These are phyloP conservation scores for Trilocha varians DNA, from an alignment of 2,888 invertebrate genomes.

Conservation along the genomic window DNA sequence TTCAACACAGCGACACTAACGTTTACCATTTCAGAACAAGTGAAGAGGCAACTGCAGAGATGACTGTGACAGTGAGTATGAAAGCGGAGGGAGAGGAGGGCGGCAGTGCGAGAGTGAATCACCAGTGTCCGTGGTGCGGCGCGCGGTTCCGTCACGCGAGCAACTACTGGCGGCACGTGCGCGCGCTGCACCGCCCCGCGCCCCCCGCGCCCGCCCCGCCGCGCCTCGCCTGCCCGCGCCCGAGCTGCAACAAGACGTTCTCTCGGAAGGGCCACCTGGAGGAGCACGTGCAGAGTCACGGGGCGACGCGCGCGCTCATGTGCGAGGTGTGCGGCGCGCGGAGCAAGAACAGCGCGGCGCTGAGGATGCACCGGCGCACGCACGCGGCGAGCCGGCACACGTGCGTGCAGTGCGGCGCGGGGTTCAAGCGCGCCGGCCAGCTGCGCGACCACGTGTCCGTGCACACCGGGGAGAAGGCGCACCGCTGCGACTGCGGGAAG, in stretches of 20 bases:
- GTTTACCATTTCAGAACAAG: background rate
- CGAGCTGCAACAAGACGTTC: conserved; percentile 58
- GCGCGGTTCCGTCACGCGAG: conserved; percentile 58
- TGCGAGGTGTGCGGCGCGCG: conserved; percentile 71
- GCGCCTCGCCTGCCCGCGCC: conserved; percentile 62
- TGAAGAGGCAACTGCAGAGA: background rate
- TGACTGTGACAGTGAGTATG: conserved; percentile 5
- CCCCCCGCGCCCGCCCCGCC: conserved; percentile 55
- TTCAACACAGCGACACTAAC: no score
- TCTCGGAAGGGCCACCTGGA: conserved; percentile 57
- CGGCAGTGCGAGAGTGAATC: conserved; percentile 48
- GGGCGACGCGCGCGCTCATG: conserved; percentile 49
- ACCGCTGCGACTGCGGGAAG: conserved; percentile 65
- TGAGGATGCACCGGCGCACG: conserved; percentile 57
- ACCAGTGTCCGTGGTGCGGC: conserved; percentile 70
- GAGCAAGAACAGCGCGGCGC: conserved; percentile 65
- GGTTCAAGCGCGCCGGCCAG: conserved; percentile 68
- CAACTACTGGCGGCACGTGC: conserved; percentile 67
- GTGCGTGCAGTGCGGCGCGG: conserved; percentile 68
- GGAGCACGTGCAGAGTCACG: conserved; percentile 67
- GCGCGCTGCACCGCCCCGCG: conserved; percentile 58
- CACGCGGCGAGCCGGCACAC: conserved; percentile 46
- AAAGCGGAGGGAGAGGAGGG: conserved; percentile 32
- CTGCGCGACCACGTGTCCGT: conserved; percentile 67
- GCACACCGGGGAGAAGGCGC: conserved; percentile 71